Evolutionary conservation across 1,140 invertebrate species (phyloP).

Genomic region (Nylanderia fulva): DNA sequence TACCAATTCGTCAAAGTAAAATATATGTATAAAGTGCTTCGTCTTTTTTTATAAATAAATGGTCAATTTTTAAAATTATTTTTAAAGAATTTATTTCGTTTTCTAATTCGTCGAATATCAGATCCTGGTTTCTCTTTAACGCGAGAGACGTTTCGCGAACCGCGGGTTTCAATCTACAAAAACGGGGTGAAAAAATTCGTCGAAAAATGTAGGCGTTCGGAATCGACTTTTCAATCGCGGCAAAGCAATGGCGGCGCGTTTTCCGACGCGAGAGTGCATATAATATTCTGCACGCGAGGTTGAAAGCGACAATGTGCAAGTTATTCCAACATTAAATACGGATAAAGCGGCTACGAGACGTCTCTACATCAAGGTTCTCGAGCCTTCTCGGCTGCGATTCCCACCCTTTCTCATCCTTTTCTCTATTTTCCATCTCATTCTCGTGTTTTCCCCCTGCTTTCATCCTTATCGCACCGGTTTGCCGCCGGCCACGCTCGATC

Average conservation of each 20-base stretch:
- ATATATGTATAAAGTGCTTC: background rate
- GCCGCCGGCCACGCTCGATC: constrained; percentile 24
- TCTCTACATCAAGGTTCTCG: constrained; percentile 5
- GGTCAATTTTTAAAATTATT: background rate
- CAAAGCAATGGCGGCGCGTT: background rate
- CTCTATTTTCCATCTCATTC: constrained; percentile 53
- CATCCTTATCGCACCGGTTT: too few relatives aligned
- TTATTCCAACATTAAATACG: constrained; percentile 75
- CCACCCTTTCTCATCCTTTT: constrained; percentile 25
- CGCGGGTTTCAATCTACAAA: background rate
- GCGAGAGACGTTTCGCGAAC: background rate
- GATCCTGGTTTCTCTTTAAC: background rate
- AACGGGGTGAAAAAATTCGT: background rate
- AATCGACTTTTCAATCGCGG: background rate
- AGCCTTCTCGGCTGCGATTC: constrained; percentile 41
- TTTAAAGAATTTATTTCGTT: background rate
- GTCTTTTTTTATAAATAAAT: background rate
- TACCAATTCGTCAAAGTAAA: too few relatives aligned
- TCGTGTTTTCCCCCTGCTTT: constrained; percentile 22
- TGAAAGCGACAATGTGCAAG: constrained; percentile 77
- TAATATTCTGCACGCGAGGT: constrained; percentile 25
- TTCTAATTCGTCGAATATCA: background rate
- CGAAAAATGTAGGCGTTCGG: background rate
- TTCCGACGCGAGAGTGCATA: constrained; percentile 8
- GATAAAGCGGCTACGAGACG: constrained; percentile 72